Evolutionary conservation across 2,113 vertebrate genomes (phyloP).

Genomic region (Corapipo altera): DNA sequence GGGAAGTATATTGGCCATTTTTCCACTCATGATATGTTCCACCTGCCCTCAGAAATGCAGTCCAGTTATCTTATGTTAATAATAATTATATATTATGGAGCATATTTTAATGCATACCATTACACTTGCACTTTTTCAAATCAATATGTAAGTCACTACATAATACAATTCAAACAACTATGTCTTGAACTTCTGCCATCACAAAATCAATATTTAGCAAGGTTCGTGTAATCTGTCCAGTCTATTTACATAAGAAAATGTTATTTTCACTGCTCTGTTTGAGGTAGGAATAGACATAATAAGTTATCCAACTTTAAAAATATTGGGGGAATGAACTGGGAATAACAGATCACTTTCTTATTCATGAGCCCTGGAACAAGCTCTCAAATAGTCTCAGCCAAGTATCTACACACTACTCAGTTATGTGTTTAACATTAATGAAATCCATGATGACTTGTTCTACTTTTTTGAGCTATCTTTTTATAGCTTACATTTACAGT

Average conservation of each 20-base stretch:
- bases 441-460: not conserved
- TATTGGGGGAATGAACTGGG: not conserved
- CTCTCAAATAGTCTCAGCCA: not conserved
- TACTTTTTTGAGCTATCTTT: not conserved
- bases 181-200: not conserved
- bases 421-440: not conserved
- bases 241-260: not conserved
- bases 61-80: not conserved
- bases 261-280: conserved; percentile 3
- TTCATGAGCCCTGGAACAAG: not conserved
- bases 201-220: conserved; percentile 26
- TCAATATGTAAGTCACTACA: not conserved
- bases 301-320: not conserved
- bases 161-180: not conserved
- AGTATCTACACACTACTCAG: not conserved
- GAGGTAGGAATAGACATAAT: not conserved
- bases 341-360: not conserved
- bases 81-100: not conserved
- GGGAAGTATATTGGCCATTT: not conserved
- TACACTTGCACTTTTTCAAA: not conserved
- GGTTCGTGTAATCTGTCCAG: not conserved
- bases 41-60: not conserved
- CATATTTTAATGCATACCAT: not conserved
- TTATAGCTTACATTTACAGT: not conserved
- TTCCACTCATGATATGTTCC: not conserved